Evolutionary conservation across 1,140 invertebrate genomes (phyloP).

Genomic region (Coelopa frigida): DNA sequence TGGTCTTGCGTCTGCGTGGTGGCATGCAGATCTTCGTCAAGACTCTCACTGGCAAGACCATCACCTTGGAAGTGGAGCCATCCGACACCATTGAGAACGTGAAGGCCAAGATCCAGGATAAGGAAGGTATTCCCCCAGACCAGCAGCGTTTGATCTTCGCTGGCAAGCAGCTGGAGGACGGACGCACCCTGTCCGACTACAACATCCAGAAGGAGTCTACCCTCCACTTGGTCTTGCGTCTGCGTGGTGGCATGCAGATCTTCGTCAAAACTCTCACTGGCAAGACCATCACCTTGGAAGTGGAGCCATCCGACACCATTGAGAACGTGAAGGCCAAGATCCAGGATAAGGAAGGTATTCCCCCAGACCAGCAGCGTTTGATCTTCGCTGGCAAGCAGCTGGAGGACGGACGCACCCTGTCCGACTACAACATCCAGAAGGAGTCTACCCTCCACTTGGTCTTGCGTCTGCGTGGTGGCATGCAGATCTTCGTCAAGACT

Average conservation of each 20-base stretch:
- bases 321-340: conserved; percentile 67
- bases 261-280: conserved; percentile 44
- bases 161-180: conserved; percentile 66
- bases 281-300: conserved; percentile 25
- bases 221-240: conserved; percentile 72
- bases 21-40: conserved; percentile 74
- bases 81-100: conserved; percentile 72
- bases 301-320: conserved; percentile 61
- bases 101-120: conserved; percentile 70
- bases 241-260: conserved; percentile 64
- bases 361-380: conserved; percentile 54
- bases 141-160: conserved; percentile 62
- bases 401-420: conserved; percentile 61
- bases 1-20: conserved; percentile 73
- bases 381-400: conserved; percentile 63
- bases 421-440: conserved; percentile 89
- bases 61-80: conserved; percentile 65
- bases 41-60: conserved; percentile 66
- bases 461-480: conserved; percentile 84
- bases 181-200: conserved; percentile 55
- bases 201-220: conserved; percentile 86
- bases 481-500: conserved; percentile 93
- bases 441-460: conserved; percentile 85
- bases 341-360: conserved; percentile 57
- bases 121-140: conserved; percentile 60